Evolutionary conservation across 2,797 vertebrate genomes (phyloP).

Genomic region (Avahi laniger): DNA sequence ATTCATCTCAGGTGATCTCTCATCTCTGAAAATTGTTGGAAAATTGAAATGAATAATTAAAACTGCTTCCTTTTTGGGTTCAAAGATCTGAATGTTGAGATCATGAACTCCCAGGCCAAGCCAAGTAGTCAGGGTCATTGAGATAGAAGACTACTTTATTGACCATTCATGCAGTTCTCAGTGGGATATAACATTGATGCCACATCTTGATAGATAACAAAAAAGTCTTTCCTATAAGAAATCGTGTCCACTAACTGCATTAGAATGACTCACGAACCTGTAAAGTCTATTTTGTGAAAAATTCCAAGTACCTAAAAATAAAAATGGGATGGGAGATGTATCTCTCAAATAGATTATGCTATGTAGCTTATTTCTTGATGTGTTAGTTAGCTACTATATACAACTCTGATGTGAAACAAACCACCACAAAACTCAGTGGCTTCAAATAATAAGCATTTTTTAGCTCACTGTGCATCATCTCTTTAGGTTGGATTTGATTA

Average conservation of each 20-base stretch:
- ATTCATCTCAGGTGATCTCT: neutral
- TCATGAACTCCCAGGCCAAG: neutral
- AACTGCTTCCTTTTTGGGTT: neutral
- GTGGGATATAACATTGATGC: neutral
- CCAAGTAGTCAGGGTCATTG: neutral
- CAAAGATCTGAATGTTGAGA: neutral
- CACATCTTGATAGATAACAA: neutral
- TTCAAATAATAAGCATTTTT: neutral
- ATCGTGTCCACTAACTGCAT: neutral
- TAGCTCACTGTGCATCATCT: neutral
- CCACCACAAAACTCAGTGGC: neutral
- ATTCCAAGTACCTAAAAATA: neutral
- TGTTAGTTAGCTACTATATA: neutral
- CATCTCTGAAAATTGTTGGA: neutral
- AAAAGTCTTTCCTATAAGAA: neutral
- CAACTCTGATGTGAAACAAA: neutral
- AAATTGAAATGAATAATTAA: constrained; percentile 24
- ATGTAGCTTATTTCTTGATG: neutral
- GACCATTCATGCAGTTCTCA: neutral
- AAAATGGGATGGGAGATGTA: neutral
- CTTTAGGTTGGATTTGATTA: neutral
- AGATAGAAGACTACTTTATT: neutral
- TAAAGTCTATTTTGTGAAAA: constrained; percentile 10
- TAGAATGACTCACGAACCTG: neutral
- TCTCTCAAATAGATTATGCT: neutral